Conservation (phyloP, 1,140 invertebrate species). For the Steinernema khuongi region DNA sequence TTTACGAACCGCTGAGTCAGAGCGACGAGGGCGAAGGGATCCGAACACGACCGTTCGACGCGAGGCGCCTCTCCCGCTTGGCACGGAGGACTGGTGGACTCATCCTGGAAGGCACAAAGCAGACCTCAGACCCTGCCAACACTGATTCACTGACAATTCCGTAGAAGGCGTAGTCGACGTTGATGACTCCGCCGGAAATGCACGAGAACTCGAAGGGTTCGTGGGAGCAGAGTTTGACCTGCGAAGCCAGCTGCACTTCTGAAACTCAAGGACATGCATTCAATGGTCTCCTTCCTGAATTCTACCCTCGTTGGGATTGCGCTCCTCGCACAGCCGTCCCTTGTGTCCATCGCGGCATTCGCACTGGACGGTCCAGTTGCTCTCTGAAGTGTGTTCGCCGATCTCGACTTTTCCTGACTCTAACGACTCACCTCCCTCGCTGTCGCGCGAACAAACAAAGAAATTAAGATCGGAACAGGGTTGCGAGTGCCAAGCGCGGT, state of each 20-base stretch:
- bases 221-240: neutral
- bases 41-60: neutral
- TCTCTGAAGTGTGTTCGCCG: neutral
- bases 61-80: neutral
- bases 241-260: neutral
- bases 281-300: neutral
- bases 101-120: neutral
- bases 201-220: neutral
- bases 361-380: neutral
- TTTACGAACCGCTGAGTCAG: slow-evolving; percentile 4
- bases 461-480: neutral
- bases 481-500: neutral
- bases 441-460: slow-evolving; percentile 5
- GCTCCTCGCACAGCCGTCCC: neutral
- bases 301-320: neutral
- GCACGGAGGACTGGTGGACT: neutral
- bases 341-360: neutral
- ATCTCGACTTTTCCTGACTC: neutral
- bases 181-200: neutral
- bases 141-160: neutral
- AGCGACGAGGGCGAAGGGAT: slow-evolving; percentile 4
- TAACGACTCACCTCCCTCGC: neutral
- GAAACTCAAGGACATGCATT: neutral
- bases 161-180: slow-evolving; percentile 1
- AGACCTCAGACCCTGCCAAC: neutral